Percentiles rank a stretch among this genome's conserved stretches.
Evolutionary conservation across 2,888 invertebrate genomes (phyloP).

Genomic region (Odontocerum albicorne): DNA sequence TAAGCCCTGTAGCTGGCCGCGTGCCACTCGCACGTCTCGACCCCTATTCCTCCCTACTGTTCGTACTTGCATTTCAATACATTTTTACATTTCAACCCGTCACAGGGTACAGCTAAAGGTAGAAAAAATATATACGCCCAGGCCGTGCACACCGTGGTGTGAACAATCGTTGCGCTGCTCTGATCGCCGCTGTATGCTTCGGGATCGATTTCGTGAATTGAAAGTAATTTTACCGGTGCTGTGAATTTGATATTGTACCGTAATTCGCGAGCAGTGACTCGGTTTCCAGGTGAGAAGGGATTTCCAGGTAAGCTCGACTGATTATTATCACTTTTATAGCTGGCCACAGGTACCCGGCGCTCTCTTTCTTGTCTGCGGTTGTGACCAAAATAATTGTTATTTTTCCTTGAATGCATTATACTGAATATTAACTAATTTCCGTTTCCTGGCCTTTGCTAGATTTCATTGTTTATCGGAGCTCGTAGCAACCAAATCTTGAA

Average conservation of each 20-base stretch:
- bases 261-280: no score
- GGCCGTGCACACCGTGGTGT: background rate
- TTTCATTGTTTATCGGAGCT: constrained; percentile 15
- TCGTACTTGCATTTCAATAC: constrained; percentile 10
- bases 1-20: constrained; percentile 23
- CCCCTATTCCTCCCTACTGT: no score
- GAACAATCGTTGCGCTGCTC: background rate
- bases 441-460: no score
- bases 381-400: no score
- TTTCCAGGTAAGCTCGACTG: constrained; percentile 2
- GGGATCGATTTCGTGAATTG: constrained; percentile 9
- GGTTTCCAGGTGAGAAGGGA: no score
- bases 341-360: no score
- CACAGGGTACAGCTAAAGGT: background rate
- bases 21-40: constrained; percentile 18
- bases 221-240: constrained; percentile 12
- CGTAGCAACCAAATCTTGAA: constrained; percentile 5
- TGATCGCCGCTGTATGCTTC: background rate
- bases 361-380: no score
- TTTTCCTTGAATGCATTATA: no score
- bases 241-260: no score
- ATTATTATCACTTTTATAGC: no score
- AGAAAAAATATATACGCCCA: constrained; percentile 1
- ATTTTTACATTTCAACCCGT: constrained; percentile 4
- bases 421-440: no score